Evolutionary conservation across 2,797 vertebrate species (phyloP).

Genomic region (Sarcoramphus papa): DNA sequence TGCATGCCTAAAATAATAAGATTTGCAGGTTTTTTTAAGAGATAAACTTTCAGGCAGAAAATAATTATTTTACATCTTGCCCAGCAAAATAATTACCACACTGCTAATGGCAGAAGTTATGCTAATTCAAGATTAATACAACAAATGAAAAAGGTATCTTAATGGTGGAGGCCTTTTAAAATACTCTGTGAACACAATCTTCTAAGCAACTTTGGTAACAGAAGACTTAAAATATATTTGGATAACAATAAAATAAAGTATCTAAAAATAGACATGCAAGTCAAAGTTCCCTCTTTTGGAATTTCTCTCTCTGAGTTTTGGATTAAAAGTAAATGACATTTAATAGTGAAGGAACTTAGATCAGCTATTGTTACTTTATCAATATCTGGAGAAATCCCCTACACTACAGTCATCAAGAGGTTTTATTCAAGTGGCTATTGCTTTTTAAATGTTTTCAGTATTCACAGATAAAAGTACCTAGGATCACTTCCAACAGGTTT

Average conservation of each 20-base stretch:
- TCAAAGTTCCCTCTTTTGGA: background rate
- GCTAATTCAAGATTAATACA: background rate
- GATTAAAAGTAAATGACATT: background rate
- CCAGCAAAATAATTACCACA: background rate
- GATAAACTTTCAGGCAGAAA: background rate
- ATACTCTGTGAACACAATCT: background rate
- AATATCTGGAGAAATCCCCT: background rate
- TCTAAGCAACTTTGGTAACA: background rate
- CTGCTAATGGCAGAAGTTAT: background rate
- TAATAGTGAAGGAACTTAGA: background rate
- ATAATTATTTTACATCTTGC: background rate
- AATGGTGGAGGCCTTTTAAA: background rate
- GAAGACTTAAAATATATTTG: background rate
- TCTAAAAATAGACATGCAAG: background rate
- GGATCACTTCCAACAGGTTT: background rate
- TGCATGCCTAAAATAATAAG: background rate
- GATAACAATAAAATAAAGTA: background rate
- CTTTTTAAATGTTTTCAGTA: background rate
- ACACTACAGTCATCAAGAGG: background rate
- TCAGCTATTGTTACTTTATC: background rate
- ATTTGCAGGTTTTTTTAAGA: background rate
- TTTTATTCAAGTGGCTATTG: background rate
- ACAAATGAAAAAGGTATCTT: background rate
- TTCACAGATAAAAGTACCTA: background rate
- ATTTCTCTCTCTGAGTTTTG: background rate